Percentiles rank a stretch among this genome's conserved stretches.
These are phyloP conservation scores for Octodon degus DNA, from an alignment of 2,113 vertebrate species.

Conservation along the genomic window DNA sequence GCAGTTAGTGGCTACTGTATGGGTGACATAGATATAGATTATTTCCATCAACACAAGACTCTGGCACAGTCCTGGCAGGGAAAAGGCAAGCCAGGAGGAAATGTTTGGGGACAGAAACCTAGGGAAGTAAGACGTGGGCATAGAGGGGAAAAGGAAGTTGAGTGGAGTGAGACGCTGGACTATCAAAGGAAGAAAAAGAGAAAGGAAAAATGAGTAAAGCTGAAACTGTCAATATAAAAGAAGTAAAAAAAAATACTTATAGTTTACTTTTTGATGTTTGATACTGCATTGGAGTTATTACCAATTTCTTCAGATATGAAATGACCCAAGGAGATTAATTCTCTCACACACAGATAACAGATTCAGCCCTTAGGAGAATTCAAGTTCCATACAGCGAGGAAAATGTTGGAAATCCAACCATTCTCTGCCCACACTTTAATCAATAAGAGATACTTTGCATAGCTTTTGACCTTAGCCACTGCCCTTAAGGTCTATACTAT, in stretches of 20 bases:
- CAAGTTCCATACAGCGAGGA: not conserved
- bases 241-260: not conserved
- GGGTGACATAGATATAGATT: not conserved
- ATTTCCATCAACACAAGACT: not conserved
- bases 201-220: not conserved
- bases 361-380: slow-evolving; percentile 8
- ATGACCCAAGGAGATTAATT: slow-evolving; percentile 32
- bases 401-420: not conserved
- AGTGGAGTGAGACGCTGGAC: not conserved
- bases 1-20: not conserved
- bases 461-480: not conserved
- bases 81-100: not conserved
- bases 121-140: not conserved
- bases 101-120: not conserved
- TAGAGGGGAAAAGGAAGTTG: not conserved
- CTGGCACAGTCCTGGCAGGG: not conserved
- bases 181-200: not conserved
- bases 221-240: not conserved
- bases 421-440: not conserved
- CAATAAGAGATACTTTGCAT: not conserved
- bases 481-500: not conserved
- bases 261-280: not conserved
- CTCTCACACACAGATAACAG: slow-evolving; percentile 20
- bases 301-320: slow-evolving; percentile 19
- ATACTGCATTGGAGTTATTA: not conserved